Conservation (phyloP, 2,888 invertebrate genomes). For the Galeruca laticollis region DNA sequence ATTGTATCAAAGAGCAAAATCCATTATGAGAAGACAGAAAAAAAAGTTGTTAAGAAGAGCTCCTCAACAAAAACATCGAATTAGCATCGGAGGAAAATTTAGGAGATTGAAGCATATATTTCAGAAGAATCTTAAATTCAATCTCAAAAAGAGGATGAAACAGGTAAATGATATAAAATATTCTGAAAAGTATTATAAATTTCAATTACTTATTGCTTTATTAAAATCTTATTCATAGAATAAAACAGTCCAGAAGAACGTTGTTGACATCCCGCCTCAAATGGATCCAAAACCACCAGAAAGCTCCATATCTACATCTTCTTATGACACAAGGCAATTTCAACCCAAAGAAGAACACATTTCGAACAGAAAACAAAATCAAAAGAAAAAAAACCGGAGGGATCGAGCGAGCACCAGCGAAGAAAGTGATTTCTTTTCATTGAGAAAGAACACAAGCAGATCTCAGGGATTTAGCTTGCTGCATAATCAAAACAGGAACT, state of each 20-base stretch:
- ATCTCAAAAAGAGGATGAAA: conserved; percentile 49
- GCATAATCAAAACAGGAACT: conserved; percentile 62
- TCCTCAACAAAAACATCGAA: conserved; percentile 53
- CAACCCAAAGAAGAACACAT: conserved; percentile 69
- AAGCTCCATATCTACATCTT: conserved; percentile 74
- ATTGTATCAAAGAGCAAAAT: conserved; percentile 88
- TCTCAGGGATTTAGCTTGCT: conserved; percentile 49
- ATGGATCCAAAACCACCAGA: conserved; percentile 65
- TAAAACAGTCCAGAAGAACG: conserved; percentile 5
- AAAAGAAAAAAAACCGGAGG: conserved; percentile 55
- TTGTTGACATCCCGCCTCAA: conserved; percentile 22
- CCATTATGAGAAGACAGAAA: conserved; percentile 88
- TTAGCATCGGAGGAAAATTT: conserved; percentile 60
- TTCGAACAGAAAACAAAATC: conserved; percentile 55
- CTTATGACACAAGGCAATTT: conserved; percentile 74
- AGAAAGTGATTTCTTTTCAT: conserved; percentile 67
- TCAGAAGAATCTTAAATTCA: conserved; percentile 70
- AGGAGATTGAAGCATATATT: conserved; percentile 69
- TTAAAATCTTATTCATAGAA: not conserved
- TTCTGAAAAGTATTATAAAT: not conserved
- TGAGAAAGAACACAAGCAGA: conserved; percentile 60
- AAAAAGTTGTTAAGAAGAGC: conserved; percentile 74
- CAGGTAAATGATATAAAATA: conserved; percentile 27
- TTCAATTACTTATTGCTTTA: not conserved
- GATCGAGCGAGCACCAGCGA: conserved; percentile 65